A percentile compares a stretch with the other conserved stretches of the same genome.
These are phyloP conservation scores for Aplodontia rufa DNA, from an alignment of 2,113 vertebrate species.

Conservation along the genomic window DNA sequence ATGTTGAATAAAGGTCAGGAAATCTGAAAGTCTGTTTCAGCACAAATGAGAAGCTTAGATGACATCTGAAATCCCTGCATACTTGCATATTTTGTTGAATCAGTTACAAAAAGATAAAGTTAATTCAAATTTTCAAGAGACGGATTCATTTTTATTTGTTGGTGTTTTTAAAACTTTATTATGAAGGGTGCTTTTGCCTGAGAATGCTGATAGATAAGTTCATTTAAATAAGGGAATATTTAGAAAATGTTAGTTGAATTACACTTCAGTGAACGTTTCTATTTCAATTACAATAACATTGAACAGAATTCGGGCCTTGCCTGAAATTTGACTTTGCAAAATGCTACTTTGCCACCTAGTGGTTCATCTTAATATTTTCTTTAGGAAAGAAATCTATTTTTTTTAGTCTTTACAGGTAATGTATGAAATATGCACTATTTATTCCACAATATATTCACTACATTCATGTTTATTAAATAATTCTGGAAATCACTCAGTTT, in stretches of 20 bases:
- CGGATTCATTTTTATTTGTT: not conserved
- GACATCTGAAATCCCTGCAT: not conserved
- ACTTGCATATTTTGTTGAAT: not conserved
- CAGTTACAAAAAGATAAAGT: not conserved
- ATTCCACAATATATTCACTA: not conserved
- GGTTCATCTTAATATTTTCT: conserved; percentile 52
- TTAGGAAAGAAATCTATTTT: not conserved
- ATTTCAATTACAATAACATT: not conserved
- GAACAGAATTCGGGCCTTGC: not conserved
- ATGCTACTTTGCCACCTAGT: conserved; percentile 84
- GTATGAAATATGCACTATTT: not conserved
- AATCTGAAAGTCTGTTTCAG: not conserved
- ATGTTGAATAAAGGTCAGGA: not conserved
- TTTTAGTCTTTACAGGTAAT: not conserved
- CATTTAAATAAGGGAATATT: not conserved
- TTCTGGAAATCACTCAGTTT: not conserved
- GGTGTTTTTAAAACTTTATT: not conserved
- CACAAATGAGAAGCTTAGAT: not conserved
- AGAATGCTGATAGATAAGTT: not conserved
- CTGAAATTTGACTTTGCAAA: conserved; percentile 60
- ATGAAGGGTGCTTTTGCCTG: not conserved
- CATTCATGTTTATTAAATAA: not conserved
- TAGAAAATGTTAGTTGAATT: not conserved
- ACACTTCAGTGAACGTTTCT: not conserved
- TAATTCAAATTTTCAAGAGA: not conserved